Conservation (phyloP, 2,888 invertebrate genomes). For the Perithous albicinctus region DNA sequence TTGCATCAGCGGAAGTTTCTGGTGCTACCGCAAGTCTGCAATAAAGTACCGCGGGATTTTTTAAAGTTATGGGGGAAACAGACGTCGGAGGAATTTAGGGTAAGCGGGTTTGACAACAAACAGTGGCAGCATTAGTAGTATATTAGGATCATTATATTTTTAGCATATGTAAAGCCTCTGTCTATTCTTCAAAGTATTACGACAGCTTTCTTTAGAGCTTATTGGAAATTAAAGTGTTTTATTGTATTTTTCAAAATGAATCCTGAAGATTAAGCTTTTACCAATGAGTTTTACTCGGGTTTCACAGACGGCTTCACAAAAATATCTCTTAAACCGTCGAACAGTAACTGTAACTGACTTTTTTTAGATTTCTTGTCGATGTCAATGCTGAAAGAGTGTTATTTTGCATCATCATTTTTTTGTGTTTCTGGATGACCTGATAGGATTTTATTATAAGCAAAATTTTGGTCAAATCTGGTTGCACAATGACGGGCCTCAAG, state of each 20-base stretch:
- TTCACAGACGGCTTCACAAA: neutral
- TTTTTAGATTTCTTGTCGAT: no score
- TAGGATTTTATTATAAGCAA: no score
- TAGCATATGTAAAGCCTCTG: neutral
- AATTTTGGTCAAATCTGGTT: no score
- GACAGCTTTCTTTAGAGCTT: neutral
- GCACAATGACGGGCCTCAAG: no score
- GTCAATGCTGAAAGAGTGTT: no score
- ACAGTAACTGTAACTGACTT: neutral
- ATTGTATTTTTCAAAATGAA: neutral
- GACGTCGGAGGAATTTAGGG: constrained; percentile 1
- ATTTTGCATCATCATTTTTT: no score
- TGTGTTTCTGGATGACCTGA: no score
- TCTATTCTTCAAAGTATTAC: neutral
- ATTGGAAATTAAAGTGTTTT: neutral
- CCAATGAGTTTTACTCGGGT: neutral
- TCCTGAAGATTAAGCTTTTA: constrained; percentile 5
- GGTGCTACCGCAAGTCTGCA: neutral
- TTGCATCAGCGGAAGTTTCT: neutral
- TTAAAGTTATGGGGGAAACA: constrained; percentile 14
- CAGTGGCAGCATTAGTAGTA: neutral
- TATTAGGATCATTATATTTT: constrained; percentile 10
- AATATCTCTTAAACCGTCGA: neutral
- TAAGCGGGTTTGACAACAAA: constrained; percentile 7
- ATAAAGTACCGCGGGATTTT: constrained; percentile 34